Conservation (phyloP, 2,113 vertebrate species). For the Ammodytes marinus region DNA sequence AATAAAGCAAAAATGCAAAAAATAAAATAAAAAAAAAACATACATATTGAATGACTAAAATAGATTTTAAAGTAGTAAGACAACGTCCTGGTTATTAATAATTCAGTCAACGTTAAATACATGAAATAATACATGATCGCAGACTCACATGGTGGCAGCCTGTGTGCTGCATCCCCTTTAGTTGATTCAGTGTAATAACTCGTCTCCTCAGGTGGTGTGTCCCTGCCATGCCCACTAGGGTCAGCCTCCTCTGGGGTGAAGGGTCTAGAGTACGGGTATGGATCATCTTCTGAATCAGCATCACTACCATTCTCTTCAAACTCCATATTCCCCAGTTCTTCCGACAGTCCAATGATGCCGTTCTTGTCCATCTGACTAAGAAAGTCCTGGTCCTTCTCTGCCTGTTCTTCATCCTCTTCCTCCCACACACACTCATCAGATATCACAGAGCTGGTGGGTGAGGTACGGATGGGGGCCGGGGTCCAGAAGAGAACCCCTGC, state of each 20-base stretch:
- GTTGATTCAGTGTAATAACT: constrained; percentile 18
- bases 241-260: constrained; percentile 9
- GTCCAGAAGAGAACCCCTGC: constrained; percentile 54
- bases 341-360: constrained; percentile 82
- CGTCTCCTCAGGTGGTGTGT: constrained; percentile 45
- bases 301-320: constrained; percentile 30
- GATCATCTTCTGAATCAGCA: constrained; percentile 8
- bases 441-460: constrained; percentile 52
- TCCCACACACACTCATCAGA: constrained; percentile 67
- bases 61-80: too few species aligned
- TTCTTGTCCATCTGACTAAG: constrained; percentile 81
- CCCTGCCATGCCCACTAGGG: not conserved
- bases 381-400: constrained; percentile 67
- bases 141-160: constrained; percentile 61
- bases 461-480: constrained; percentile 47
- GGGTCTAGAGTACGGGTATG: constrained; percentile 44
- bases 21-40: too few species aligned
- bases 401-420: constrained; percentile 38
- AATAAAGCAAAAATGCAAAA: too few species aligned
- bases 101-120: not conserved
- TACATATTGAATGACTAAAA: too few species aligned
- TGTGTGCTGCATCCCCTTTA: constrained; percentile 35
- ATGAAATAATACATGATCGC: not conserved
- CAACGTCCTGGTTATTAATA: not conserved
- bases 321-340: constrained; percentile 38